These are phyloP conservation scores for Thermophis baileyi DNA, from an alignment of 2,113 vertebrate genomes.

Conservation along the genomic window DNA sequence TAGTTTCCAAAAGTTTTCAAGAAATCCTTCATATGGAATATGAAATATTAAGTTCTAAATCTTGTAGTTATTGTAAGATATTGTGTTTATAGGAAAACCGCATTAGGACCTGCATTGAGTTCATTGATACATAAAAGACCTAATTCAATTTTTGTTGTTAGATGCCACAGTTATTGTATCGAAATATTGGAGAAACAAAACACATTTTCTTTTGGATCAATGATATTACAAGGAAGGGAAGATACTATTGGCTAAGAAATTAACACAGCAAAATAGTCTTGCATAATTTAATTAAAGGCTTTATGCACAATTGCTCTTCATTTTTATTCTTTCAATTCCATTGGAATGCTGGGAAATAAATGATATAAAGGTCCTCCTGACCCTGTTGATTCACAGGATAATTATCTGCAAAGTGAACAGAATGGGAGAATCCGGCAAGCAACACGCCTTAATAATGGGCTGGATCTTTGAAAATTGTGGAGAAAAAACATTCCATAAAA, in stretches of 20 bases:
- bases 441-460: neutral
- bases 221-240: neutral
- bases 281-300: neutral
- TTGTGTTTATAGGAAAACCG: neutral
- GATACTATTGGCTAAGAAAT: neutral
- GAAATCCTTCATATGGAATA: neutral
- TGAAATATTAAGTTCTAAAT: neutral
- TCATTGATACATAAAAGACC: neutral
- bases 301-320: neutral
- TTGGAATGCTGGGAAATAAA: neutral
- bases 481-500: neutral
- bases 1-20: neutral
- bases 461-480: neutral
- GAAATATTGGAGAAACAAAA: neutral
- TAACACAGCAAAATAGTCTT: neutral
- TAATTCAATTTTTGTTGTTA: neutral
- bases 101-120: neutral
- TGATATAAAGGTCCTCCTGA: neutral
- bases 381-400: neutral
- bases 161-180: neutral
- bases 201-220: neutral
- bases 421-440: neutral
- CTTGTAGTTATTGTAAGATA: neutral
- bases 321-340: neutral
- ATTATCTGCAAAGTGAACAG: neutral